A percentile compares a stretch with the other conserved stretches of the same genome.
Conservation (phyloP, 2,113 vertebrate genomes). For the Hippocampus mohnikei region DNA sequence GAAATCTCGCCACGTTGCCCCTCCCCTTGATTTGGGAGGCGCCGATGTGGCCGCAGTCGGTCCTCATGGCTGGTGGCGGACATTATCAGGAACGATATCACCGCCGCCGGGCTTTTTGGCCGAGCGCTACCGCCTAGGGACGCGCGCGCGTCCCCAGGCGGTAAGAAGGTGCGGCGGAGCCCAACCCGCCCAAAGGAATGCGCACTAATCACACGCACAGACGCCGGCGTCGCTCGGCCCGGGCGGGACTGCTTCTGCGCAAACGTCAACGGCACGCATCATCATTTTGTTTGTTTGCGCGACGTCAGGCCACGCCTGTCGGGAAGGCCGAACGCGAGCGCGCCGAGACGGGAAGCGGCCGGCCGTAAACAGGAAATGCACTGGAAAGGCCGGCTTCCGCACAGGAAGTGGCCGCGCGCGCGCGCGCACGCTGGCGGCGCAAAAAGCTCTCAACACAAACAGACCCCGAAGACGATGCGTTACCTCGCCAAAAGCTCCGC, state of each 20-base stretch:
- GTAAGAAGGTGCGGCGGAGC: background rate
- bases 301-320: background rate
- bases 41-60: too few relatives aligned
- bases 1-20: too few relatives aligned
- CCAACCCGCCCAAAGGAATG: background rate
- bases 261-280: background rate
- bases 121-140: too few relatives aligned
- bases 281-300: background rate
- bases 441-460: background rate
- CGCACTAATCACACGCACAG: background rate
- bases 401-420: background rate
- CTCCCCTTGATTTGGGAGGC: too few relatives aligned
- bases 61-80: too few relatives aligned
- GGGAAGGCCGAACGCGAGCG: background rate
- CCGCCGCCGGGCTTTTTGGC: too few relatives aligned
- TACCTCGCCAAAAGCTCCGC: constrained; percentile 78
- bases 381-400: constrained; percentile 1
- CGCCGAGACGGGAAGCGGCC: constrained; percentile 2
- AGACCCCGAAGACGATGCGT: constrained; percentile 14
- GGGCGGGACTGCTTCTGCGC: too few relatives aligned
- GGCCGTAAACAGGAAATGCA: constrained; percentile 56
- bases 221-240: background rate
- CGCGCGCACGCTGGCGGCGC: background rate
- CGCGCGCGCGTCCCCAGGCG: too few relatives aligned
- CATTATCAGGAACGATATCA: too few relatives aligned